A percentile compares a stretch with the other conserved stretches of the same genome.
Evolutionary conservation across 2,797 vertebrate species (phyloP).

Genomic region (Hyperoplus lanceolatus): DNA sequence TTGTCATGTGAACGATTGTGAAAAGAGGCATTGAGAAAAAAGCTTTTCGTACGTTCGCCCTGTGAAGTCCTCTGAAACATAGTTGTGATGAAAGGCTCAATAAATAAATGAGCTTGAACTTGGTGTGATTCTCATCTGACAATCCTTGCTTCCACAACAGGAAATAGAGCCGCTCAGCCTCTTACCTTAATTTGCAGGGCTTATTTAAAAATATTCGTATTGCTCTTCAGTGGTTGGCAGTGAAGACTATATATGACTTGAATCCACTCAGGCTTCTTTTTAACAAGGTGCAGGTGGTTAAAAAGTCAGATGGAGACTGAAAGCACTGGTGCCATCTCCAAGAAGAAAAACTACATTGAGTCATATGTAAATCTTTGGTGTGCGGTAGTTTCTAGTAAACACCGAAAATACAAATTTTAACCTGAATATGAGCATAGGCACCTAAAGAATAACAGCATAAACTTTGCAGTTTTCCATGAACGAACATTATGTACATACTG

Average conservation of each 20-base stretch:
- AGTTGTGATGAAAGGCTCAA: conserved; percentile 60
- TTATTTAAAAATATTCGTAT: conserved; percentile 47
- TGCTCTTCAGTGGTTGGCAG: conserved; percentile 14
- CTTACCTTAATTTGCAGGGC: conserved; percentile 5
- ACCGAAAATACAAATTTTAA: too few relatives aligned
- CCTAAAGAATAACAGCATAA: background rate
- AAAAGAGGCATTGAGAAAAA: conserved; percentile 54
- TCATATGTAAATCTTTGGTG: conserved; percentile 7
- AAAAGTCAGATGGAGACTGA: conserved; percentile 29
- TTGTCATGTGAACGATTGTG: conserved; percentile 64
- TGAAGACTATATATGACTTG: conserved; percentile 29
- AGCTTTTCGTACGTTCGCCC: conserved; percentile 26
- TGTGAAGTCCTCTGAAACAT: conserved; percentile 49
- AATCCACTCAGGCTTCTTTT: conserved; percentile 21
- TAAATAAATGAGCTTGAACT: conserved; percentile 59
- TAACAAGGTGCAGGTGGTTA: conserved; percentile 6
- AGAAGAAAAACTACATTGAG: conserved; percentile 1
- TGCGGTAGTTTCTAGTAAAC: background rate
- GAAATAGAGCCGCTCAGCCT: background rate
- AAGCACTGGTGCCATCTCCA: background rate
- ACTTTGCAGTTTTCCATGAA: background rate
- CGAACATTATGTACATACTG: background rate
- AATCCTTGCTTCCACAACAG: conserved; percentile 22
- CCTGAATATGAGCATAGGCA: too few relatives aligned
- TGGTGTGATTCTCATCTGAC: conserved; percentile 44